phyloP scores from a whole-genome alignment of 2,113 vertebrate species.

The Saguinus imperator region DNA sequence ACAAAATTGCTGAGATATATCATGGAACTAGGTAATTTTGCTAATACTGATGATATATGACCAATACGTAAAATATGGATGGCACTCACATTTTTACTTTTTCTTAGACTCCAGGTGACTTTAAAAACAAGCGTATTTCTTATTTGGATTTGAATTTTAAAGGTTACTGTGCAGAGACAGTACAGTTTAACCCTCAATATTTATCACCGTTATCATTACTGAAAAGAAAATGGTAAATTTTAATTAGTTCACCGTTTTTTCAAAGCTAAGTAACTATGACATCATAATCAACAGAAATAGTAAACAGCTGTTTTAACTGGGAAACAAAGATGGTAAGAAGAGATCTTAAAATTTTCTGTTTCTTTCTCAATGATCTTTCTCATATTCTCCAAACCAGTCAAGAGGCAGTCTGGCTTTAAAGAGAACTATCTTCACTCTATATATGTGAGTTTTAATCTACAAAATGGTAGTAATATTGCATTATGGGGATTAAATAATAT shows the following conservation, averaged over 20 bases:
- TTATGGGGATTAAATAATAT: not conserved
- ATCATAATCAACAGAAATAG: not conserved
- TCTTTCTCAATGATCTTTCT: not conserved
- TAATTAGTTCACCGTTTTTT: not conserved
- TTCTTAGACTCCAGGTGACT: not conserved
- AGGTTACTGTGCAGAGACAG: not conserved
- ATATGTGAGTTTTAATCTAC: not conserved
- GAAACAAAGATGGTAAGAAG: not conserved
- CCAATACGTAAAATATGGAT: not conserved
- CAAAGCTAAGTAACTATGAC: not conserved
- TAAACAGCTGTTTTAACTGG: not conserved
- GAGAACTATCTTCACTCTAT: not conserved
- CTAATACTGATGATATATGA: not conserved
- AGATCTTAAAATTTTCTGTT: not conserved
- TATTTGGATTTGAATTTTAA: not conserved
- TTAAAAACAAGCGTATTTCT: not conserved
- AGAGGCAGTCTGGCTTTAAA: not conserved
- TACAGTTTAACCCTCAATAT: not conserved
- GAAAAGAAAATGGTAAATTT: not conserved
- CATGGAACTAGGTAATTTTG: not conserved
- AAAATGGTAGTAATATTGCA: not conserved
- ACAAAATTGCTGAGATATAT: not conserved
- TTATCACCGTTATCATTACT: not conserved
- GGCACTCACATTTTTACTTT: not conserved
- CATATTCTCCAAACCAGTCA: not conserved